phyloP scores from a whole-genome alignment of 2,888 invertebrate species.

The Tetrapedia diversipes region DNA sequence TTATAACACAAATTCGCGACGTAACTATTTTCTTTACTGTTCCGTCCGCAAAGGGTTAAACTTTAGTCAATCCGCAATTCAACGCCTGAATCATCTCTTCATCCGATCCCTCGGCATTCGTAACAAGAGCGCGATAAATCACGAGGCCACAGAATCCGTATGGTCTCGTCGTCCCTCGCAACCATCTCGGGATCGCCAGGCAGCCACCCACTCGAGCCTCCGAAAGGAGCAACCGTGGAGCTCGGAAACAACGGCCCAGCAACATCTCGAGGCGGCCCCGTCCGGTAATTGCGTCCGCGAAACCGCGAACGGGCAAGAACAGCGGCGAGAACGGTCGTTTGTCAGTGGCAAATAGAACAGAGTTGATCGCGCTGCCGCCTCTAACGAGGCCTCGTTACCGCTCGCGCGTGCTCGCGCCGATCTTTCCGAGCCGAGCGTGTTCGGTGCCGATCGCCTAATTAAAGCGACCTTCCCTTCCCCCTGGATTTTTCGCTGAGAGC shows the following conservation, averaged over 20 bases:
- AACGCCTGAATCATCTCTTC: no score
- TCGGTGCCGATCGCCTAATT: conserved; percentile 67
- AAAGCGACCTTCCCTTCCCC: conserved; percentile 52
- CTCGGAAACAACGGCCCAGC: neutral
- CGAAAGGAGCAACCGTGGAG: neutral
- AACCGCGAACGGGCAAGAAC: conserved; percentile 44
- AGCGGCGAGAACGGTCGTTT: conserved; percentile 55
- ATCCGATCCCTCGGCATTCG: no score
- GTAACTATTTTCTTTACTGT: no score
- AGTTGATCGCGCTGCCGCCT: conserved; percentile 45
- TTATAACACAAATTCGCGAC: no score
- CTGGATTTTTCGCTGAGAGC: no score
- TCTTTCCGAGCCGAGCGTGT: conserved; percentile 32
- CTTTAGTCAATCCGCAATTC: no score
- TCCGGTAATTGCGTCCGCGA: conserved; percentile 42
- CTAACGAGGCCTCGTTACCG: conserved; percentile 67
- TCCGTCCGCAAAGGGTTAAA: no score
- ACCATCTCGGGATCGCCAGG: neutral
- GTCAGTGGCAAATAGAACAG: conserved; percentile 56
- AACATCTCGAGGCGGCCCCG: neutral
- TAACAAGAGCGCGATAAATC: no score
- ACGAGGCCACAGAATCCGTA: neutral
- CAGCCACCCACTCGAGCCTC: neutral
- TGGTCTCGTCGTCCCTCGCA: neutral
- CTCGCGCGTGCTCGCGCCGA: conserved; percentile 15